Percentiles rank a stretch among this genome's conserved stretches.
phyloP scores from a whole-genome alignment of 92 coral and sea anemone species.

The Actinostola sp. region DNA sequence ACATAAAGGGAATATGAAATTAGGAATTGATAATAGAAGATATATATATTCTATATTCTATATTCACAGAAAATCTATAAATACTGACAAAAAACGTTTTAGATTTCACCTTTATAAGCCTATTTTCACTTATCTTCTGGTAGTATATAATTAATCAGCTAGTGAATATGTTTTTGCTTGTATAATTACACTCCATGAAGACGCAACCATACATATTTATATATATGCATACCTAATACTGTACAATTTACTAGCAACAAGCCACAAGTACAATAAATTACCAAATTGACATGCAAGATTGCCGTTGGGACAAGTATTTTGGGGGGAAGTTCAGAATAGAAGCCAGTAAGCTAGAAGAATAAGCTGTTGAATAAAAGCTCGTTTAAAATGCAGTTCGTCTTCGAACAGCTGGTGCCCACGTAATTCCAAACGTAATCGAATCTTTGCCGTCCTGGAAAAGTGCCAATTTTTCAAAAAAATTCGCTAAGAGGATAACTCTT shows the following conservation, averaged over 20 bases:
- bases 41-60: too few relatives aligned
- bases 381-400: constrained; percentile 6
- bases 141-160: constrained; percentile 8
- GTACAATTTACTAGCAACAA: background rate
- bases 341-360: background rate
- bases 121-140: background rate
- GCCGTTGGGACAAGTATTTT: background rate
- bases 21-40: too few relatives aligned
- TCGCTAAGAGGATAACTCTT: too few relatives aligned
- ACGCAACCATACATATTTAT: background rate
- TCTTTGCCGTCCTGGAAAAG: background rate
- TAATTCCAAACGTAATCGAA: background rate
- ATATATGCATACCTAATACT: constrained; percentile 2
- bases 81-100: too few relatives aligned
- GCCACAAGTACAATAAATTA: constrained; percentile 3
- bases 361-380: background rate
- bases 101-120: too few relatives aligned
- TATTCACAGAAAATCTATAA: too few relatives aligned
- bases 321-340: background rate
- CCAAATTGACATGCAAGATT: background rate
- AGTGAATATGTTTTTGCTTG: constrained; percentile 1
- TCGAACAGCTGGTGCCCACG: constrained; percentile 3
- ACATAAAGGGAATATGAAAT: background rate
- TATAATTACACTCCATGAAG: background rate
- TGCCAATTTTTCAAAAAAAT: too few relatives aligned